Base-by-base conservation (phyloP, 2,888 invertebrate species). In the Podotricha telesiphe region DNA sequence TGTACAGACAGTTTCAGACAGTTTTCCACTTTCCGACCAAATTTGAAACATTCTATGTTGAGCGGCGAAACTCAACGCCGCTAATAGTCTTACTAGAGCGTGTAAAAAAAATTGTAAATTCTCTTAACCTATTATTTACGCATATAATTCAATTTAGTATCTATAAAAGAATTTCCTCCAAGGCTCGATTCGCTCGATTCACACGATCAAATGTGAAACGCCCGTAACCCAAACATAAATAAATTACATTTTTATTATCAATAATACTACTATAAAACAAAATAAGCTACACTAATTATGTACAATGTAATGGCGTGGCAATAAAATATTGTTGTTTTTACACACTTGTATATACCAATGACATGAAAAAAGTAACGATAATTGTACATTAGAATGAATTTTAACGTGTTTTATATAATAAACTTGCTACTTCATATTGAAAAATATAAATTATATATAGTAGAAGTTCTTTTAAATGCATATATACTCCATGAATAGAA, bases 151-250 rank as follows among this genome's bases (percentile, higher is more conserved):
- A 19, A 37, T 19, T 15, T n/a, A 45, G 17, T 17, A 22, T 42
- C 42, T 42, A 59, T 8, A 22, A 22, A 22, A n/a, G 59, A 22
- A 59, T 20, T 59, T 45, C 7, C n/a, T 28, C 11, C 45, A 59
- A 58, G 59, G 45, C 45, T 59, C n/a, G 59, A 22, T 59, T 28
- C 59, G 17, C 45, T 59, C n/a, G 59, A 22, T 59, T 28, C 59
- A 28, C 45, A 45, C 45, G 45, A 59, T 45, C n/a, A 17, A 45
- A 59, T 45, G 28, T 28, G n/a, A 28, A 59, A n/a, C n/a, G 45
- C 10, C 45, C 59, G 22, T 45, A 28, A 45, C 20, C 20, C n/a
- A 22, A 10, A n/a, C 34, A 34, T 17, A 34, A 53, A 28, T 53
- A 42, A 40, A 40, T 42, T n/a, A 59, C 28, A 28, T 17, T 10